Evolutionary conservation across 2,113 vertebrate genomes (phyloP).

Genomic region (Oreochromis spilurus): DNA sequence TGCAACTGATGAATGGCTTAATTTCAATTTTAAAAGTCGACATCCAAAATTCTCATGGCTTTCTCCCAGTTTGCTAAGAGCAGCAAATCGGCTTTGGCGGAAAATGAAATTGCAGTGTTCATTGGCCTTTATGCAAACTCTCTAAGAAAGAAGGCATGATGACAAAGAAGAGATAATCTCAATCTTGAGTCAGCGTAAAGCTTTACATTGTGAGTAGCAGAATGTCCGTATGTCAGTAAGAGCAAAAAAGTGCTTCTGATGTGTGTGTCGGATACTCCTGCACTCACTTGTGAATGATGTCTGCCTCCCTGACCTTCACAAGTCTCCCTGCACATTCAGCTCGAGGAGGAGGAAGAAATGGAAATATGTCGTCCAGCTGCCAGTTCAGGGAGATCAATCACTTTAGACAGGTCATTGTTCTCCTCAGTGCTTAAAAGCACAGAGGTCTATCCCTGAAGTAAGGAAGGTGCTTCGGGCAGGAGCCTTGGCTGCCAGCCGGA

Average conservation of each 20-base stretch:
- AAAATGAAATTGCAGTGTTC: neutral
- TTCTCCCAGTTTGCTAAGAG: neutral
- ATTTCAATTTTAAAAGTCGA: neutral
- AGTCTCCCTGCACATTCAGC: slow-evolving; percentile 4
- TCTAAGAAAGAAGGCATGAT: neutral
- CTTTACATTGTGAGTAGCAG: neutral
- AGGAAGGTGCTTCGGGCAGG: slow-evolving; percentile 14
- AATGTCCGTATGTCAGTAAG: neutral
- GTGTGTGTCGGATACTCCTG: neutral
- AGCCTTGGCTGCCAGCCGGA: slow-evolving; percentile 6
- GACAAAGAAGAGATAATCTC: neutral
- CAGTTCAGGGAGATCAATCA: slow-evolving; percentile 59
- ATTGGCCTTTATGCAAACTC: neutral
- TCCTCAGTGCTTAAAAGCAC: slow-evolving; percentile 47
- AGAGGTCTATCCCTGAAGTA: slow-evolving; percentile 36
- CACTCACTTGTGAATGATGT: slow-evolving; percentile 26
- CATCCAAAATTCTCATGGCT: neutral
- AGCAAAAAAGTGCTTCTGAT: neutral
- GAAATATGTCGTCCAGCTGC: slow-evolving; percentile 50
- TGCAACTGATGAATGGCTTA: neutral
- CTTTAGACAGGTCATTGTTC: slow-evolving; percentile 58
- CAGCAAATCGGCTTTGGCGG: neutral
- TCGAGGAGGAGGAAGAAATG: slow-evolving; percentile 8
- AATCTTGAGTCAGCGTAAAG: neutral
- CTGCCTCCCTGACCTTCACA: slow-evolving; percentile 51